Evolutionary conservation across 2,888 invertebrate genomes (phyloP).

Genomic region (Dynastes hyllus): DNA sequence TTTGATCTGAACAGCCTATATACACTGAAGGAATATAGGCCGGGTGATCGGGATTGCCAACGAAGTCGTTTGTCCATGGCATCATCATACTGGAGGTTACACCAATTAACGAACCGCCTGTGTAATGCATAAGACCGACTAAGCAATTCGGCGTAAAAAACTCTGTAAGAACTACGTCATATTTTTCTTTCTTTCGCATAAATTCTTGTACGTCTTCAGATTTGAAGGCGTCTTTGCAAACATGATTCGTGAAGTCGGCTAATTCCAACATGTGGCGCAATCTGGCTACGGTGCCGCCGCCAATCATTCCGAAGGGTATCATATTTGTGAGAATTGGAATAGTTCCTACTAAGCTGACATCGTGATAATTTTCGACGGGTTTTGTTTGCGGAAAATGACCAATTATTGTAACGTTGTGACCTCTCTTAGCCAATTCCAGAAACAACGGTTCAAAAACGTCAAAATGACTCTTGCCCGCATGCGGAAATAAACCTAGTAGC

Average conservation of each 20-base stretch:
- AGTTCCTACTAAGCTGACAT: conserved; percentile 72
- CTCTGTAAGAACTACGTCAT: conserved; percentile 81
- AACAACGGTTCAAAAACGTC: conserved; percentile 77
- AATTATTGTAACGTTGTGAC: conserved; percentile 81
- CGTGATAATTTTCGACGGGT: conserved; percentile 74
- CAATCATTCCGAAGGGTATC: conserved; percentile 40
- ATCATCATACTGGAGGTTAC: conserved; percentile 72
- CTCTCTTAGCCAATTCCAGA: conserved; percentile 75
- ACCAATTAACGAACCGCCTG: conserved; percentile 73
- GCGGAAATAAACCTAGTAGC: conserved; percentile 80
- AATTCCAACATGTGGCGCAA: conserved; percentile 38
- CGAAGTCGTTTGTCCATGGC: conserved; percentile 70
- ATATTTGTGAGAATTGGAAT: conserved; percentile 33
- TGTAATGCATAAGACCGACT: conserved; percentile 78
- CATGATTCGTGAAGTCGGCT: conserved; percentile 27
- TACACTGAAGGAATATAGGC: conserved; percentile 71
- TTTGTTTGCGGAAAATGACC: conserved; percentile 76
- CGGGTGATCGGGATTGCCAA: conserved; percentile 72
- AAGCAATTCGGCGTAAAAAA: conserved; percentile 84
- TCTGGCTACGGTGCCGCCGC: conserved; percentile 13
- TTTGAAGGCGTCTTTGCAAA: conserved; percentile 57
- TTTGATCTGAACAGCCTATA: conserved; percentile 61
- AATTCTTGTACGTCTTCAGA: conserved; percentile 67
- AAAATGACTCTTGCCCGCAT: conserved; percentile 83
- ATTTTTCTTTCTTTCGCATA: conserved; percentile 68